These are phyloP conservation scores for Philaethria dido DNA, from an alignment of 2,888 invertebrate genomes.

Conservation along the genomic window DNA sequence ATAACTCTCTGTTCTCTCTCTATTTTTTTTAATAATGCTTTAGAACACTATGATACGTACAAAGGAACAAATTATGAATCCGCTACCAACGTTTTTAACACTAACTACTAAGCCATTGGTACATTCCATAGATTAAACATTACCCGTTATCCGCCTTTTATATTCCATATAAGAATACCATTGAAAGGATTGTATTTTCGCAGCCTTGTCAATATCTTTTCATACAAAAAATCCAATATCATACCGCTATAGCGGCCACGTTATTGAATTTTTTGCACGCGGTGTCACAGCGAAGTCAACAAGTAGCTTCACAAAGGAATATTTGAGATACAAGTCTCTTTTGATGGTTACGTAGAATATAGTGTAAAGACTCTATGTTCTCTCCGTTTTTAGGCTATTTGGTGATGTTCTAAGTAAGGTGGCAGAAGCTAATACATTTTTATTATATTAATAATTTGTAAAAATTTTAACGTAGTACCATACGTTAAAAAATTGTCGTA, in stretches of 20 bases:
- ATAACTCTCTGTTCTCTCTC: too few species aligned
- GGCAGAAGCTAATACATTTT: too few species aligned
- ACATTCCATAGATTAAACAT: neutral
- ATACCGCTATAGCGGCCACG: constrained; percentile 25
- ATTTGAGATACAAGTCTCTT: too few species aligned
- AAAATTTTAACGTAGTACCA: too few species aligned
- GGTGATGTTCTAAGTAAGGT: too few species aligned
- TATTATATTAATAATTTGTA: too few species aligned
- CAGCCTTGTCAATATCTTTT: constrained; percentile 26
- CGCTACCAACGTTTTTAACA: neutral
- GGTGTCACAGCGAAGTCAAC: constrained; percentile 21
- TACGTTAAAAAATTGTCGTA: too few species aligned
- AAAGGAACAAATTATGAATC: neutral
- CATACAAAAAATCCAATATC: constrained; percentile 28
- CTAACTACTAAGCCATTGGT: neutral
- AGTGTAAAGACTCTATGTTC: too few species aligned
- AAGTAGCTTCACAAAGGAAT: constrained; percentile 9
- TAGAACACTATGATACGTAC: too few species aligned
- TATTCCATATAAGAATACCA: constrained; percentile 16
- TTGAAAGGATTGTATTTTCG: constrained; percentile 24
- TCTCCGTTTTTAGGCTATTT: too few species aligned
- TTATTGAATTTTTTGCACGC: constrained; percentile 26
- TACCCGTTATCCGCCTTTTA: constrained; percentile 9
- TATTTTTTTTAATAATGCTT: too few species aligned
- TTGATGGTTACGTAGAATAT: too few species aligned